Percentiles rank a stretch among this genome's conserved stretches.
phyloP scores from a whole-genome alignment of 2,888 invertebrate genomes.

The Venusia cambrica region DNA sequence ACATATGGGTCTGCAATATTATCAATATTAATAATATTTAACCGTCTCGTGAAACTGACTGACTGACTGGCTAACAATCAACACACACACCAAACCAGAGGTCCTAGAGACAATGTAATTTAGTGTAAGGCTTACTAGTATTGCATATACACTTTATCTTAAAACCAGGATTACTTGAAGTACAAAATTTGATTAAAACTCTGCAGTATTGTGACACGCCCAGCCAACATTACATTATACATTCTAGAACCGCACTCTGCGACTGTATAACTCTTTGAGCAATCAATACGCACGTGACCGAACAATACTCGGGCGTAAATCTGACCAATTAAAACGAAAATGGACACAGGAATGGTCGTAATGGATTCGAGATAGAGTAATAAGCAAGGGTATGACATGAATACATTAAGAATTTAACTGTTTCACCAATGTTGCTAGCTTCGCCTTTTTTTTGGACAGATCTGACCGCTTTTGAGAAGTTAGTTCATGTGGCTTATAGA shows the following conservation, averaged over 20 bases:
- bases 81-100: too few relatives aligned
- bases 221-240: constrained; percentile 11
- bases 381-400: constrained; percentile 22
- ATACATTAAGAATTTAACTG: constrained; percentile 5
- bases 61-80: too few relatives aligned
- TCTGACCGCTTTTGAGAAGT: constrained; percentile 3
- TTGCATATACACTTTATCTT: too few relatives aligned
- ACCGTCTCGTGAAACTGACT: too few relatives aligned
- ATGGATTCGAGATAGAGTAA: constrained; percentile 27
- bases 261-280: constrained; percentile 28
- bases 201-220: constrained; percentile 6
- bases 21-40: too few relatives aligned
- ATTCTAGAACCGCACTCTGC: constrained; percentile 10
- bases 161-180: too few relatives aligned
- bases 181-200: constrained; percentile 16
- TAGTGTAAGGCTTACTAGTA: too few relatives aligned
- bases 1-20: too few relatives aligned
- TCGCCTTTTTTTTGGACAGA: too few relatives aligned
- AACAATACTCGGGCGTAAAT: constrained; percentile 43
- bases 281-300: constrained; percentile 30
- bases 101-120: too few relatives aligned
- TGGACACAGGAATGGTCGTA: constrained; percentile 23
- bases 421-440: too few relatives aligned
- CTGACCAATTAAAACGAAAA: constrained; percentile 59
- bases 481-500: too few relatives aligned